Evolutionary conservation across 2,113 vertebrate species (phyloP), one percentile per base, ranked within the genome.

Genomic region (Callipepla squamata): DNA sequence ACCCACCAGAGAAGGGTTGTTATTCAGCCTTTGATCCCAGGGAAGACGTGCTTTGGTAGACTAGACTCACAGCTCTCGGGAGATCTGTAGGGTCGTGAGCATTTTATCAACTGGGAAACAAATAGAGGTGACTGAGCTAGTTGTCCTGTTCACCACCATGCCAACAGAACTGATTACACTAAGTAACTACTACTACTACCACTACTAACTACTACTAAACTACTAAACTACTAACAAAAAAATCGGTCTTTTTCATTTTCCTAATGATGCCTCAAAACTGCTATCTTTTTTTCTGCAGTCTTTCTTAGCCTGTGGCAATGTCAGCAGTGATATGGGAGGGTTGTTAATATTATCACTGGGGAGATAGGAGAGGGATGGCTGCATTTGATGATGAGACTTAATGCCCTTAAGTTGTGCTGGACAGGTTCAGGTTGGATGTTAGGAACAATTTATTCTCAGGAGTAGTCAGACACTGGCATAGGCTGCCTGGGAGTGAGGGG

Each of bases 11-110:
- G 20, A 59, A 62, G 47, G 8, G 45, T 2, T 42, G 9, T 69
- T 66, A 30, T 50, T 90, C 26, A 85, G 9, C 3, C 5, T 40
- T 10, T 68, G 5, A 6, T 48, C 12, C 25, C 21, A 17, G 26
- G 45, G 61, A 68, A 25, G 38, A 32, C 58, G 7, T 7, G 9
- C 3, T 44, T 61, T 86, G 40, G 6, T 28, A 68, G 20, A 10
- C 20, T 65, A 44, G 20, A 42, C 18, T 74, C 0, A 0, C 16
- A 57, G 8, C 4, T 79, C 26, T 22, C 32, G 14, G 23, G 18
- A 8, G 21, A 3, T 30, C 44, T 68, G 65, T 45, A 25, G 19
- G 73, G 1, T 7, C 48, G 20, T 4, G 14, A 70, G 17, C 6
- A 8, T 87, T 81, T 87, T 61, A 8, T 61, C 40, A 68, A 0